Conservation (phyloP, 1,140 invertebrate genomes). For the Bicyclus anynana region DNA sequence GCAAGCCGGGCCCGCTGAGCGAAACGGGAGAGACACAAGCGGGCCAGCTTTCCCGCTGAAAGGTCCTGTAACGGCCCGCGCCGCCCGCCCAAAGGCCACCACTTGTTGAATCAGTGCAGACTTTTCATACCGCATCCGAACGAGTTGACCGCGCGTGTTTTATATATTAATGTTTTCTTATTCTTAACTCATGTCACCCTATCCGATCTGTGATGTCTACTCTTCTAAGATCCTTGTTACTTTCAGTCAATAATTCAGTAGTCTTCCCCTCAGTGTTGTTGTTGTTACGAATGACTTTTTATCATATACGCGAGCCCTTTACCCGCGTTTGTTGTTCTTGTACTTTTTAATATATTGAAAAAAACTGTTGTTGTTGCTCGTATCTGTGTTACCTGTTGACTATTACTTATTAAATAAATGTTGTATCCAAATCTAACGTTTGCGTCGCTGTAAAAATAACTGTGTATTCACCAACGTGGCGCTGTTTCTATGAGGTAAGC, state of each 20-base stretch:
- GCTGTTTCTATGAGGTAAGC: conserved; percentile 33
- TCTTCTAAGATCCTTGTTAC: conserved; percentile 33
- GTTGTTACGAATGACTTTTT: conserved; percentile 57
- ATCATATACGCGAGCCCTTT: conserved; percentile 39
- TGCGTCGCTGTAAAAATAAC: conserved; percentile 29
- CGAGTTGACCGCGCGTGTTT: conserved; percentile 46
- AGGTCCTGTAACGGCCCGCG: conserved; percentile 45
- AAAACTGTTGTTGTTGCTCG: conserved; percentile 62
- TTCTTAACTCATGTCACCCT: conserved; percentile 1
- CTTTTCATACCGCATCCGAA: conserved; percentile 50
- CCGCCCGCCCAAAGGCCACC: conserved; percentile 54
- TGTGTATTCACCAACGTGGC: conserved; percentile 19
- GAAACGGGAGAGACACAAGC: conserved; percentile 51
- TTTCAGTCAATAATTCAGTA: conserved; percentile 49
- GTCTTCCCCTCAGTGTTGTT: conserved; percentile 62
- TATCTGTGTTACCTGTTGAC: conserved; percentile 74
- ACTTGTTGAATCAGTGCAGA: conserved; percentile 69
- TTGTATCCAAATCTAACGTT: conserved; percentile 47
- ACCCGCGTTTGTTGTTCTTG: conserved; percentile 61
- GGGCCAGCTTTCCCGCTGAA: conserved; percentile 65
- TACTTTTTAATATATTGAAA: conserved; percentile 67
- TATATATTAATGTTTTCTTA: conserved; percentile 9
- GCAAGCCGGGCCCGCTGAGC: conserved; percentile 21
- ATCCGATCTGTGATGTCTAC: conserved; percentile 59
- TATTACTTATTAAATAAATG: conserved; percentile 58